Evolutionary conservation across 2,113 vertebrate genomes (phyloP), one percentile per base, ranked within the genome.

Genomic region (Capreolus pygargus): DNA sequence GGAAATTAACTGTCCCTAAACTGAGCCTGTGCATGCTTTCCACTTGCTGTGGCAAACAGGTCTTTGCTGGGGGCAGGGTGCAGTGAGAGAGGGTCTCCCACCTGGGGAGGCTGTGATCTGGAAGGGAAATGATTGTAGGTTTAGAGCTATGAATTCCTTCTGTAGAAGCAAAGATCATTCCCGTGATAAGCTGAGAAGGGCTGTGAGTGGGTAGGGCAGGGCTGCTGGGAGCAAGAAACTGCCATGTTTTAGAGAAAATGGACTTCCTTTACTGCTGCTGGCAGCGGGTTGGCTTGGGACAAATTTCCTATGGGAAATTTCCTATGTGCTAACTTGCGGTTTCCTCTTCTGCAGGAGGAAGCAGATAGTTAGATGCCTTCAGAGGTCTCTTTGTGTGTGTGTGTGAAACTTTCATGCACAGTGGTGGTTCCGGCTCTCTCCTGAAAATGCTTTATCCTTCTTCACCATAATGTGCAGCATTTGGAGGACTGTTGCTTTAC

Each of bases 1-100:
- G 99, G 99, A 99, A 99, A 99, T 99, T 99, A 99, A 99, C 99
- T 99, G 98, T 99, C 99, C 99, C 99, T 99, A 99, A 99, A 99
- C 99, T 98, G 98, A 98, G 98, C 98, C 98, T 98, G 98, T 98
- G 97, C 98, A 98, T 98, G 98, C 98, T 99, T 98, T 98, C 98
- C 98, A 98, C 98, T 98, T 98, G 98, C 98, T 25, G 83, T 95
- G 97, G 98, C 98, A 98, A 99, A 98, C 97, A 97, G 98, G 98
- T 98, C 98, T 98, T 98, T 98, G 98, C 97, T 97, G 86, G 97
- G 98, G 97, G 98, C 97, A 97, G 94, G 95, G 45, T 19, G 1
- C 5, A 4, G 16, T 1, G 3, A 70, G 64, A 60, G 58, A 61
- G 79, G 60, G 15, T 6, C 43, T n/a, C 7, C 90, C 78, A 95